Evolutionary conservation across 2,113 vertebrate species (phyloP).

Genomic region (Saccopteryx leptura): DNA sequence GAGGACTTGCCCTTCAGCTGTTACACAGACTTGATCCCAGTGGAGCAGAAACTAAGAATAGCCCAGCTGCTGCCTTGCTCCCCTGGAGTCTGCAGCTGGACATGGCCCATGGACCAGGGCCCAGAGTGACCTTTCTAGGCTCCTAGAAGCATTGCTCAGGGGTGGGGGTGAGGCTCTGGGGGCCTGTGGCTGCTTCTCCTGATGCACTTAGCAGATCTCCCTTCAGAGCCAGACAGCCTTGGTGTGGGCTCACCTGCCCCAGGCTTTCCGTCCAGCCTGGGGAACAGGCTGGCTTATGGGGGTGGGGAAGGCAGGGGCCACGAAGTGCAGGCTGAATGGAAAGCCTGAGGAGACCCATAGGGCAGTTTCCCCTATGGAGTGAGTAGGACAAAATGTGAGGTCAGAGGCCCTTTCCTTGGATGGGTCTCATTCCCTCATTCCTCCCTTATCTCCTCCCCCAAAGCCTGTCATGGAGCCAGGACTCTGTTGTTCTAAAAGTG

Average conservation of each 20-base stretch:
- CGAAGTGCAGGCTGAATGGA: not conserved
- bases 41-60: conserved; percentile 39
- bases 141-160: not conserved
- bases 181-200: not conserved
- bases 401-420: conserved; percentile 30
- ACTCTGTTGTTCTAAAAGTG: conserved; percentile 64
- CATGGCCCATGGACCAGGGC: not conserved
- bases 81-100: not conserved
- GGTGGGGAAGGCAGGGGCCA: too few species aligned
- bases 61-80: not conserved
- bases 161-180: not conserved
- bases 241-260: conserved; percentile 23
- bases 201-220: not conserved
- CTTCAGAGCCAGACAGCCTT: not conserved
- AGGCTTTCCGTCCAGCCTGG: not conserved
- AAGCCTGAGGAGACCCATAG: not conserved
- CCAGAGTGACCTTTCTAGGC: not conserved
- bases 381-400: conserved; percentile 17
- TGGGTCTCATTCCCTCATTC: conserved; percentile 51
- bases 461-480: conserved; percentile 62
- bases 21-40: not conserved
- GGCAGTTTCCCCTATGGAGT: not conserved
- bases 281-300: not conserved
- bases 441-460: conserved; percentile 71
- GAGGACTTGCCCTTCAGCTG: conserved; percentile 54